Base-by-base conservation (phyloP, 2,888 invertebrate genomes). In the Dusona sp. region DNA sequence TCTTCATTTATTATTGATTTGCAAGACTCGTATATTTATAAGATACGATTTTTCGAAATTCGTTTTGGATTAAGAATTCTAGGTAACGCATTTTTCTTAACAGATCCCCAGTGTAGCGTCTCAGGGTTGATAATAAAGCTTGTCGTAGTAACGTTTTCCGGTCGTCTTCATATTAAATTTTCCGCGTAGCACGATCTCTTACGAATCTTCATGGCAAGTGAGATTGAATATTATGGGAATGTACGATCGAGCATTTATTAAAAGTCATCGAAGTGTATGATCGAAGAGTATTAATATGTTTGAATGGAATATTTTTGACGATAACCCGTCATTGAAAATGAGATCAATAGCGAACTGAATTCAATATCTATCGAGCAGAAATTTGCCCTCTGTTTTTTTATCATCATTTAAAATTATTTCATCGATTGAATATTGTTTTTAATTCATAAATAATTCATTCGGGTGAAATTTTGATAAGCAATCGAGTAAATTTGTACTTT, bases 211-310 rank as follows among this genome's bases (percentile, higher is more conserved):
- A 16, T 61, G 29, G 29, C 29, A 61, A 6, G 11, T 6, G 61
- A 61, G 61, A 61, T 61, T 29, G 61, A 61, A 61, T 6, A 16
- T 61, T 61, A 61, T 61, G 29, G 29, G 29, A 61, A 61, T 29
- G 29, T 29, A 36, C 11, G 73, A 33, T 73, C 13, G 54, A 19
- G 36, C 36, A 42, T 38, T 74, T 74, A 74, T 74, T 74, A 38
- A 29, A 75, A 75, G 19, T 42, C 45, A 19, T 64, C 64, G 19
- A 19, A 75, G 42, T 25, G 42, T 11, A 45, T 45, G 29, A 75
- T 75, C 61, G 61, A 3, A 36, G 57, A 74, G 38, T 74, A 74
- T 75, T 64, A 19, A 57, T 42, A 74, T 57, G 38, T 73, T 13
- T n/a, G 36, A 72, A 72, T 54, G n/a, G 7, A 29, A 6, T 29